Conservation (phyloP, 2,888 invertebrate species). For the Meganola albula region DNA sequence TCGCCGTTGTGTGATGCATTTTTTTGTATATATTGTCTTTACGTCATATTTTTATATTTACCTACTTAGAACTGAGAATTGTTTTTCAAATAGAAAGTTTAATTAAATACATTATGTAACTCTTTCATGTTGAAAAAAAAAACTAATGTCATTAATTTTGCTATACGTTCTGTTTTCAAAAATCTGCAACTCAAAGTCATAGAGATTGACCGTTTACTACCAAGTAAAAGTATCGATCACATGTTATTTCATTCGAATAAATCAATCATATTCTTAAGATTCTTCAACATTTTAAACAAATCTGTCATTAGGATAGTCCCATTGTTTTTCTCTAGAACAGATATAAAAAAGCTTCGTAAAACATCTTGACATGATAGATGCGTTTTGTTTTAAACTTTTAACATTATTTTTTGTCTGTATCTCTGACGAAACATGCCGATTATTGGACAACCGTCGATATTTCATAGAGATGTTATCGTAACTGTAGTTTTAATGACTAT, state of each 20-base stretch:
- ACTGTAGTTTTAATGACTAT: conserved; percentile 41
- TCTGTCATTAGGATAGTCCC: conserved; percentile 12
- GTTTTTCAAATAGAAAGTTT: too few species aligned
- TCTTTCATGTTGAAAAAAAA: too few species aligned
- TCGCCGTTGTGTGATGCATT: conserved; percentile 22
- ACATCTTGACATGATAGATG: conserved; percentile 40
- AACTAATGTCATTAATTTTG: too few species aligned
- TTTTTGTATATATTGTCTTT: conserved; percentile 24
- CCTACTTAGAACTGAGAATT: too few species aligned
- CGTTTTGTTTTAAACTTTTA: conserved; percentile 36
- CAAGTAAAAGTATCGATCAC: too few species aligned
- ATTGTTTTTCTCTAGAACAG: conserved; percentile 13
- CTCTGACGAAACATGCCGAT: conserved; percentile 51
- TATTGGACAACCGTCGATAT: conserved; percentile 49
- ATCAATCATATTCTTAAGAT: too few species aligned
- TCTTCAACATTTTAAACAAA: conserved; percentile 6
- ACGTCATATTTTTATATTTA: background rate
- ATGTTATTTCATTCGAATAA: too few species aligned
- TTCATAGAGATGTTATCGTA: conserved; percentile 46
- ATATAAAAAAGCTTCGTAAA: conserved; percentile 42
- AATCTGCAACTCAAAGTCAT: too few species aligned
- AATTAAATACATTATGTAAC: too few species aligned
- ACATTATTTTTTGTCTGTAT: conserved; percentile 36
- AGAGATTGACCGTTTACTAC: too few species aligned
- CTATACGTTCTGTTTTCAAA: too few species aligned